These are phyloP conservation scores for Coendou prehensilis DNA, from an alignment of 2,797 vertebrate species.

Conservation along the genomic window DNA sequence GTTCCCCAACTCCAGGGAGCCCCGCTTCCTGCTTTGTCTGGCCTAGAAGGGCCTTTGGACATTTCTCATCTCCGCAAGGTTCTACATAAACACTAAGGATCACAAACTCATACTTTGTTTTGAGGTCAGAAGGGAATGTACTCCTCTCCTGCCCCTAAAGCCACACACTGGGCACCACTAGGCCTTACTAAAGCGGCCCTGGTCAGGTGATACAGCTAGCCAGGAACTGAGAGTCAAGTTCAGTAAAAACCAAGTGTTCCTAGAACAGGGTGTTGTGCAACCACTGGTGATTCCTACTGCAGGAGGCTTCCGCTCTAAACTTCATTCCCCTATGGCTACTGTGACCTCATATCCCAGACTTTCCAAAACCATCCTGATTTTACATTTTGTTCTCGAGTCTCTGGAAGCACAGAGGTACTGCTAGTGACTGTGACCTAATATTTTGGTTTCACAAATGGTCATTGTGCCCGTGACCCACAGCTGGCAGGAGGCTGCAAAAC, in stretches of 20 bases:
- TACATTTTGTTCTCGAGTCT: slow-evolving; percentile 58
- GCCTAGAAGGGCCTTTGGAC: not conserved
- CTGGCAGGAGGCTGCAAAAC: slow-evolving; percentile 27
- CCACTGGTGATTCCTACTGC: not conserved
- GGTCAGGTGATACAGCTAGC: slow-evolving; percentile 24
- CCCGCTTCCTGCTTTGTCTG: not conserved
- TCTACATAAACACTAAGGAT: slow-evolving; percentile 6
- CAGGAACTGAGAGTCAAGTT: slow-evolving; percentile 65
- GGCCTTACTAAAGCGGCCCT: slow-evolving; percentile 10
- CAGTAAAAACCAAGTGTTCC: slow-evolving; percentile 65
- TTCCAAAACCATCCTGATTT: slow-evolving; percentile 66
- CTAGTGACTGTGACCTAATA: slow-evolving; percentile 46
- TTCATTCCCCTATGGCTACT: slow-evolving; percentile 38
- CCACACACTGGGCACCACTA: not conserved
- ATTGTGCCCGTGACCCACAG: slow-evolving; percentile 29
- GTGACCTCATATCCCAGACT: slow-evolving; percentile 56
- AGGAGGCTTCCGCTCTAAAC: slow-evolving; percentile 53
- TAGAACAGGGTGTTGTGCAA: slow-evolving; percentile 33
- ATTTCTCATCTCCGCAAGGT: not conserved
- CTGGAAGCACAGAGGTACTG: slow-evolving; percentile 64
- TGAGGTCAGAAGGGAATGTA: not conserved
- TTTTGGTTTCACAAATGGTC: slow-evolving; percentile 63
- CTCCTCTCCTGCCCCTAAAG: not conserved
- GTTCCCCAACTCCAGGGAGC: not conserved
- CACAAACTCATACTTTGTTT: slow-evolving; percentile 17